Conservation (phyloP, 2,797 vertebrate genomes). For the Hydrophis major region DNA sequence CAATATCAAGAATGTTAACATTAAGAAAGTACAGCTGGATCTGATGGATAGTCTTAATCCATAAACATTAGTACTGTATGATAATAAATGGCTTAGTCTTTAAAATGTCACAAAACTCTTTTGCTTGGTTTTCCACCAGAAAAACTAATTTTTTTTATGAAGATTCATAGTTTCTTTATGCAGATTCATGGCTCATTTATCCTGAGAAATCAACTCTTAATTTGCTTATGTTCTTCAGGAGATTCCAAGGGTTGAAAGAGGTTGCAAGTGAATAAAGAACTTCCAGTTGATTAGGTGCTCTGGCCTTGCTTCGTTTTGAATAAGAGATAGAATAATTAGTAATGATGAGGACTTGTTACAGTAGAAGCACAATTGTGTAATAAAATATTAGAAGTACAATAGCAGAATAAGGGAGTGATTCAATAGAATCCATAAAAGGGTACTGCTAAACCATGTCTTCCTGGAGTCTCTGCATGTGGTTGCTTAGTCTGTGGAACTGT, state of each 20-base stretch:
- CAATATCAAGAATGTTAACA: background rate
- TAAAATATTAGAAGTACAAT: background rate
- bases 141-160: background rate
- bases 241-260: background rate
- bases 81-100: background rate
- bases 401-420: background rate
- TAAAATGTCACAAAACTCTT: background rate
- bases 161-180: background rate
- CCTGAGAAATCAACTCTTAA: background rate
- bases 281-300: background rate
- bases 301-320: background rate
- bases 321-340: background rate
- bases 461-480: background rate
- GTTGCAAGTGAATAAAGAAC: background rate
- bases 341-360: background rate
- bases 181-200: background rate
- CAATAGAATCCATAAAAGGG: background rate
- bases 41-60: background rate
- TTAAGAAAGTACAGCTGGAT: background rate
- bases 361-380: background rate
- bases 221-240: background rate
- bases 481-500: background rate
- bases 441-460: background rate
- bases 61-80: background rate
- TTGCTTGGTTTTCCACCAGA: background rate